Base-by-base conservation (phyloP, 1,140 invertebrate species). In the Thereuonema tuberculata region DNA sequence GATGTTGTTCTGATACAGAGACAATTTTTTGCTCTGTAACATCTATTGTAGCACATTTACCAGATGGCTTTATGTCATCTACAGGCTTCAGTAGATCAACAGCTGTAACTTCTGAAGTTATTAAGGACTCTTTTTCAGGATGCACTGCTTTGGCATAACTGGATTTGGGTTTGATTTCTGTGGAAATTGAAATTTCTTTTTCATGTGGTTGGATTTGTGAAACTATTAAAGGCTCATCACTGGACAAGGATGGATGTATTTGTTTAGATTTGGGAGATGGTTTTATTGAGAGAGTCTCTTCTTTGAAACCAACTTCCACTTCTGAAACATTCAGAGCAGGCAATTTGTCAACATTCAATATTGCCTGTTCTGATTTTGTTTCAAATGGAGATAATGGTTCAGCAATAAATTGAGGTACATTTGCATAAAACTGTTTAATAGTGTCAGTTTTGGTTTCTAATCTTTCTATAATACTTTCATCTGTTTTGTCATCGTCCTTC, bases 1-100 rank as follows among this genome's bases (percentile, higher is more conserved):
- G n/a, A 29, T 62, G 46, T 5, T 55, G 53, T 17, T 60, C 58
- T 12, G 56, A 56, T 20, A 66, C 29, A 17, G 61, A 20, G 15
- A 65, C 26, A 57, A 25, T 9, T 29, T 55, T 55, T 9, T 27
- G 53, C 14, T 26, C 9, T 17, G 23, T 5, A 55, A 55, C 25
- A 28, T 26, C 21, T 14, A 55, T 3, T 9, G 27, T 29, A 55
- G 53, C 53, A 9, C 17, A 21, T 29, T 55, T 28, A 9, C 12
- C 27, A n/a, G 3, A 9, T 27, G 53, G 12, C 25, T 5, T 5
- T 9, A 50, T 9, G 17, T 20, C 23, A 17, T 50, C 9, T 50
- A 20, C 21, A 12, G 9, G 21, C 5, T 9, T 5, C 3, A 50
- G 9, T 14, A 17, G 3, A 20, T 24, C 21, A 5, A 14, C 23